phyloP scores from a whole-genome alignment of 2,113 vertebrate species.

The Mohoua ochrocephala region DNA sequence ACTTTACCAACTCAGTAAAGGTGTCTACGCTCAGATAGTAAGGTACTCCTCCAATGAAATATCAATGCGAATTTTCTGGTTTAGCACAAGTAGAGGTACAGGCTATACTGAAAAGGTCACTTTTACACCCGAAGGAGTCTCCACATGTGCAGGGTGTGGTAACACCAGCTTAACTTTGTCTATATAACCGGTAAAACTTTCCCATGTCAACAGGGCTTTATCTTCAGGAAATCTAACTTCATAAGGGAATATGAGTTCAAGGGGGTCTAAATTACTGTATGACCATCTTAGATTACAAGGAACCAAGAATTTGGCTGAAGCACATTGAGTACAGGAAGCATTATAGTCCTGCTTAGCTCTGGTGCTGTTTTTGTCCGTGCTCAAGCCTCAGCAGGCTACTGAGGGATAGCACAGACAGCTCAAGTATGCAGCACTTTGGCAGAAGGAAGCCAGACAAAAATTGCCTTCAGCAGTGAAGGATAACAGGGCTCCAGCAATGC shows the following conservation, averaged over 20 bases:
- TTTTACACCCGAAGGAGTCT: background rate
- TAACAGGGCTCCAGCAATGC: background rate
- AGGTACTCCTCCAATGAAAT: background rate
- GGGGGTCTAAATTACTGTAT: constrained; percentile 40
- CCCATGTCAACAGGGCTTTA: constrained; percentile 50
- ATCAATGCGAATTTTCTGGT: background rate
- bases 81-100: background rate
- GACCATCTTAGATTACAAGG: constrained; percentile 51
- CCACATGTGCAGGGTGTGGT: background rate
- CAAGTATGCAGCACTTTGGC: constrained; percentile 28
- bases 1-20: background rate
- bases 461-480: constrained; percentile 4
- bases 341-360: constrained; percentile 36
- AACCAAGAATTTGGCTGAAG: constrained; percentile 41
- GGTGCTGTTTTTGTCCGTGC: constrained; percentile 15
- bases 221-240: constrained; percentile 57
- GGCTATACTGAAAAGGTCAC: background rate
- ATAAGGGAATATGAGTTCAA: constrained; percentile 37
- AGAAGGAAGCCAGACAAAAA: constrained; percentile 12
- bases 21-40: background rate
- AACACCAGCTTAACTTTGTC: background rate
- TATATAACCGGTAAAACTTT: background rate
- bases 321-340: constrained; percentile 11
- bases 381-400: background rate
- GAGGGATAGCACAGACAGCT: constrained; percentile 7